Base-by-base conservation (phyloP, 2,797 vertebrate species). In the Otus scops region DNA sequence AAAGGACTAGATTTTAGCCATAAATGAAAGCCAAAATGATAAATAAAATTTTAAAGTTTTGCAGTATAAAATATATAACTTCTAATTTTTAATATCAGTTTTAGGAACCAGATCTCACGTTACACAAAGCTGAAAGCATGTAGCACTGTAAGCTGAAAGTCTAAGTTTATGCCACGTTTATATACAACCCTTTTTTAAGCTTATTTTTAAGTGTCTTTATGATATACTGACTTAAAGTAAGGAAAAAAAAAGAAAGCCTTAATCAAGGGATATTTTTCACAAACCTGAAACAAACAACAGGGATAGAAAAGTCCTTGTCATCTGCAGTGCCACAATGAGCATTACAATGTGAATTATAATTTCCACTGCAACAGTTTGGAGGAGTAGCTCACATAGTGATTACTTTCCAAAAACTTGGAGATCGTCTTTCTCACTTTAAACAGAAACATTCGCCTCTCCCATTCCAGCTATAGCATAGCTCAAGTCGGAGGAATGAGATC, bases 401-500 rank as follows among this genome's bases (percentile, higher is more conserved):
- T 30, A 22, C 82, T 67, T 60, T 26, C 89, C 83, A 48, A 12
- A 84, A 81, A 34, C 64, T n/a, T 8, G 57, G 67, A 53, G 60
- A 34, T 75, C 43, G 6, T 71, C 61, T 54, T 85, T 60, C 94
- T 92, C 74, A 38, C 90, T 94, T 51, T 7, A 7, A 74, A 20
- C 74, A 69, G 61, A 56, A 85, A 28, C 59, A 18, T n/a, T 71
- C 19, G n/a, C 68, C 70, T 85, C 69, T 94, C 83, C 74, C 92
- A 59, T 39, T 57, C 68, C 91, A 83, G 38, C 64, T 69, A 6
- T 3, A 76, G 83, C 85, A 67, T 10, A 61, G 67, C 60, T 82
- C 84, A 41, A 87, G 96, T 38, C 34, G 80, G 38, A 85, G 73
- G 92, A 95, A 95, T 14, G 79, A 84, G 70, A n/a, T 36, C 41